These are phyloP conservation scores for Nerophis ophidion DNA, from an alignment of 2,113 vertebrate species.

Conservation along the genomic window DNA sequence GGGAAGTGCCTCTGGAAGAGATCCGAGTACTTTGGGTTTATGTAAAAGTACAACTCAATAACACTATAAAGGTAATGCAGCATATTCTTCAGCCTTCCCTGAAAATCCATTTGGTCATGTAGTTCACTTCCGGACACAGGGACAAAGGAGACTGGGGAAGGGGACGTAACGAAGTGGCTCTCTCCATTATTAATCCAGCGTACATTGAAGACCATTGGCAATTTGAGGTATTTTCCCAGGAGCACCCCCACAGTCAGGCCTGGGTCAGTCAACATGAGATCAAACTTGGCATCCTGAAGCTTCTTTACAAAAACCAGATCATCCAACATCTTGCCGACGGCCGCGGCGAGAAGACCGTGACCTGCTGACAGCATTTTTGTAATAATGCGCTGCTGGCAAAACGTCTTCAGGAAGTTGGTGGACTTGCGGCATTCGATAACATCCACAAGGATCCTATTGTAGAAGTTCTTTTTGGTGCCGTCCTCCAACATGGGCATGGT, in stretches of 20 bases:
- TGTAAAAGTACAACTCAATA: constrained; percentile 30
- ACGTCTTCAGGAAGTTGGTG: constrained; percentile 23
- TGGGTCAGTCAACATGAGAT: constrained; percentile 71
- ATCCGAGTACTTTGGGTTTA: constrained; percentile 54
- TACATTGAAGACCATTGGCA: constrained; percentile 71
- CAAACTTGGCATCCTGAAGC: constrained; percentile 57
- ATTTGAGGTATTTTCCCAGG: constrained; percentile 63
- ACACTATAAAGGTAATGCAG: constrained; percentile 44
- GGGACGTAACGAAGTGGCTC: constrained; percentile 56
- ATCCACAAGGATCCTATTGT: constrained; percentile 27
- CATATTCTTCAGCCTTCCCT: constrained; percentile 61
- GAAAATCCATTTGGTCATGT: constrained; percentile 59
- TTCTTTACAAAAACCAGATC: constrained; percentile 45
- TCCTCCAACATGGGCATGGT: constrained; percentile 28
- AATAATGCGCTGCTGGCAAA: constrained; percentile 30
- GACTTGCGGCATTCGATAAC: constrained; percentile 41
- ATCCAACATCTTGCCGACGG: constrained; percentile 45
- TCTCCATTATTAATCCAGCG: constrained; percentile 70
- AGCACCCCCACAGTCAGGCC: constrained; percentile 53
- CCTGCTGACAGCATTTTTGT: fast-evolving
- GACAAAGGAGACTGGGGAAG: constrained; percentile 65
- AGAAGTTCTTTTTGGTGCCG: constrained; percentile 30
- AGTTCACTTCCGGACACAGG: constrained; percentile 62
- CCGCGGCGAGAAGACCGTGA: constrained; percentile 26
- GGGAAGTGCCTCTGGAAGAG: constrained; percentile 61